A percentile compares a stretch with the other conserved stretches of the same genome.
These are phyloP conservation scores for Eidolon dupreanum DNA, from an alignment of 2,797 vertebrate species.

Conservation along the genomic window DNA sequence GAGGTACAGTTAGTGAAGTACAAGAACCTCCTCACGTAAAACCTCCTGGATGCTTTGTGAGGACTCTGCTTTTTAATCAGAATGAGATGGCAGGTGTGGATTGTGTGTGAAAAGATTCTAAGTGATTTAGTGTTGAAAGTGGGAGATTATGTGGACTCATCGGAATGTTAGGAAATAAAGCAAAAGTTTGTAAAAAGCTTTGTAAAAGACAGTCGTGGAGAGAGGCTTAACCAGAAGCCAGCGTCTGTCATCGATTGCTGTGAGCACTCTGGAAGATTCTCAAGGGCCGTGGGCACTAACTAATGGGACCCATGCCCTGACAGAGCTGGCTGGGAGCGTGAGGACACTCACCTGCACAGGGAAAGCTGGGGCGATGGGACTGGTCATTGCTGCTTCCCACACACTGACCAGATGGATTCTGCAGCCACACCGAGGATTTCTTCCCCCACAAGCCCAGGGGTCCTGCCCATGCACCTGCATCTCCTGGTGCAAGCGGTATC, in stretches of 20 bases:
- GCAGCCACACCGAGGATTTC: not conserved
- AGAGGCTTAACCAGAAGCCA: not conserved
- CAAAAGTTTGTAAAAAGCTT: not conserved
- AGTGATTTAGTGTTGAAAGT: not conserved
- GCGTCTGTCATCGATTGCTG: not conserved
- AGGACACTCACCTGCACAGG: not conserved
- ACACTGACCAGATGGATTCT: no score
- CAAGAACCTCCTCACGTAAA: not conserved
- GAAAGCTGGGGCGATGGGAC: not conserved
- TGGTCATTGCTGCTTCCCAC: not conserved
- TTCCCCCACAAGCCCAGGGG: not conserved
- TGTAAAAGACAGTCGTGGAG: not conserved
- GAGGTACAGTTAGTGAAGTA: not conserved
- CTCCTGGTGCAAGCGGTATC: no score
- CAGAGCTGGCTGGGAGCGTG: not conserved
- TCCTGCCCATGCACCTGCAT: rapidly evolving
- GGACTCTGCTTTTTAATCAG: not conserved
- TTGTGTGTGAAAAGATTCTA: not conserved
- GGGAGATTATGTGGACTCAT: not conserved
- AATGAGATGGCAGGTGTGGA: not conserved
- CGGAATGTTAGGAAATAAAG: not conserved
- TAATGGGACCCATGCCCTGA: not conserved
- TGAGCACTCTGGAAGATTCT: not conserved
- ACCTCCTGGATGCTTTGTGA: not conserved
- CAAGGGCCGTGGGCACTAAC: not conserved